phyloP scores from a whole-genome alignment of 2,113 vertebrate species.

The Numenius arquata region DNA sequence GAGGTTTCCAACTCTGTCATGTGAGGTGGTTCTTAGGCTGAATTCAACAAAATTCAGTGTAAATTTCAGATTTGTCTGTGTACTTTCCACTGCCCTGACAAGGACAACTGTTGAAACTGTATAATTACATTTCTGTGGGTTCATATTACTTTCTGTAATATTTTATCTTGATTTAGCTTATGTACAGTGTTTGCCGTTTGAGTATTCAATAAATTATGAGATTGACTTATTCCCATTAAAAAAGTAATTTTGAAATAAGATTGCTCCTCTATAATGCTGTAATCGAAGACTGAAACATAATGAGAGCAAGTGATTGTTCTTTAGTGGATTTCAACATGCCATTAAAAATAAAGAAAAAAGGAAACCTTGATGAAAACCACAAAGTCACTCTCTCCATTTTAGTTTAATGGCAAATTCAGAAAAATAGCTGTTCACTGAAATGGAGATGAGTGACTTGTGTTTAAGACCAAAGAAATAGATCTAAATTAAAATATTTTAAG shows the following conservation, averaged over 20 bases:
- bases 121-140: not conserved
- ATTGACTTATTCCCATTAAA: constrained; percentile 52
- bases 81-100: not conserved
- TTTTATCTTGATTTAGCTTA: not conserved
- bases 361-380: not conserved
- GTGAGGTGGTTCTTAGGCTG: not conserved
- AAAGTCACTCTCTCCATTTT: not conserved
- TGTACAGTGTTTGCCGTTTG: not conserved
- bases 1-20: not conserved
- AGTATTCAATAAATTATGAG: constrained; percentile 52
- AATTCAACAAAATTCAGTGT: not conserved
- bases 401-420: not conserved
- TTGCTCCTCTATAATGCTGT: not conserved
- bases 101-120: not conserved
- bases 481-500: not conserved
- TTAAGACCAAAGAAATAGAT: not conserved
- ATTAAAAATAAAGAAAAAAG: not conserved
- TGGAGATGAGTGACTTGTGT: not conserved
- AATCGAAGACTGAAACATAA: constrained; percentile 6
- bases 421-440: not conserved
- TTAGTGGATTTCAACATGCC: not conserved
- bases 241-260: constrained; percentile 37
- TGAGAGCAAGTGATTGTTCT: not conserved
- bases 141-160: not conserved
- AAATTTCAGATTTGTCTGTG: not conserved